phyloP scores from a whole-genome alignment of 2,113 vertebrate species.

The Neogobius melanostomus region DNA sequence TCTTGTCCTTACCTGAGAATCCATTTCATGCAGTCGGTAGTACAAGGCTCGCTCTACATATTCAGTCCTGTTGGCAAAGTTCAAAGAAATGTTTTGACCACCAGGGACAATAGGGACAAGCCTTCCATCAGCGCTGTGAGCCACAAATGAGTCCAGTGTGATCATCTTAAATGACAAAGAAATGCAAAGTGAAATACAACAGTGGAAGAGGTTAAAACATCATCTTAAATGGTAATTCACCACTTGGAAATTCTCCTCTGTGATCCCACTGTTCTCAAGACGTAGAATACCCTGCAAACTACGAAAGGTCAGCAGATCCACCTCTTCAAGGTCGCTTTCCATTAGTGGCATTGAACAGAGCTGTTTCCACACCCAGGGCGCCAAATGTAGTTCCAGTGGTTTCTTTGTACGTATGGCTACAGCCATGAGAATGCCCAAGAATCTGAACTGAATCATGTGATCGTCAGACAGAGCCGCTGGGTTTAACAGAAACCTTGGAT shows the following conservation, averaged over 20 bases:
- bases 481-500: conserved; percentile 77
- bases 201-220: not conserved
- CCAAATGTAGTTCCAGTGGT: conserved; percentile 80
- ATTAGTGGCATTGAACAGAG: conserved; percentile 79
- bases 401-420: conserved; percentile 83
- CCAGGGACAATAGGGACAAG: conserved; percentile 79
- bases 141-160: conserved; percentile 79
- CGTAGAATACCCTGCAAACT: conserved; percentile 80
- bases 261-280: conserved; percentile 80
- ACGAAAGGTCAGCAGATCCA: conserved; percentile 81
- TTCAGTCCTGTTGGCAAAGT: conserved; percentile 76
- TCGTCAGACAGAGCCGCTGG: conserved; percentile 73
- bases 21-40: conserved; percentile 81
- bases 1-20: conserved; percentile 72
- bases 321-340: conserved; percentile 78
- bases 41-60: conserved; percentile 80
- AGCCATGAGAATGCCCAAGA: conserved; percentile 82
- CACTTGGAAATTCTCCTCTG: conserved; percentile 82
- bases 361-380: conserved; percentile 83
- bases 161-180: conserved; percentile 75
- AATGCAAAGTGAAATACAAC: not conserved
- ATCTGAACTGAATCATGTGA: conserved; percentile 80
- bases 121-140: conserved; percentile 78
- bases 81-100: conserved; percentile 77
- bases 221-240: conserved; percentile 53